Evolutionary conservation across 2,113 vertebrate species (phyloP).

Genomic region (Aythya baeri): DNA sequence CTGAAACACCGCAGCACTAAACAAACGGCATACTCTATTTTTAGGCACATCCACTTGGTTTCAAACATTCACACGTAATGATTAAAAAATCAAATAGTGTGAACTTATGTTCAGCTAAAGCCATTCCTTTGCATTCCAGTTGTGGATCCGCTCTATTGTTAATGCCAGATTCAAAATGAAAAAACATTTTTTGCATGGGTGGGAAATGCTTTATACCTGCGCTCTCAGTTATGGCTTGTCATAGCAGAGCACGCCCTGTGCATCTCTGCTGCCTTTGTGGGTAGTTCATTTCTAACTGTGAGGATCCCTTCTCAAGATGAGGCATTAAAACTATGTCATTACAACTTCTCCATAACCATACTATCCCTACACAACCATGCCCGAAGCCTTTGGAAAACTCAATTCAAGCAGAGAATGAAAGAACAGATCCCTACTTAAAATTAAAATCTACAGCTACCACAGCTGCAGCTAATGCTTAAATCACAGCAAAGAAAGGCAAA

Average conservation of each 20-base stretch:
- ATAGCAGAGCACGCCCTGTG: not conserved
- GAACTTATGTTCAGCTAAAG: not conserved
- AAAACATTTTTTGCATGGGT: not conserved
- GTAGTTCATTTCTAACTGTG: not conserved
- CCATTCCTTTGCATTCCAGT: not conserved
- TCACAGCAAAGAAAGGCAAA: conserved; percentile 15
- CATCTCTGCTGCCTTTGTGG: not conserved
- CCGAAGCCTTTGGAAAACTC: not conserved
- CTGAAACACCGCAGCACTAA: not conserved
- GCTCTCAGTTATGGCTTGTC: not conserved
- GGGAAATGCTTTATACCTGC: not conserved
- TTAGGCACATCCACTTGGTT: not conserved
- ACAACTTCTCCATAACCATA: not conserved
- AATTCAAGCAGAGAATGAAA: not conserved
- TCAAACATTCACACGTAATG: not conserved
- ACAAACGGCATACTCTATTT: not conserved
- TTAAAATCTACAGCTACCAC: not conserved
- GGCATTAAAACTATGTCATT: not conserved
- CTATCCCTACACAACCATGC: not conserved
- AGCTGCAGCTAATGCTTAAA: not conserved
- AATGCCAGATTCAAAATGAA: not conserved
- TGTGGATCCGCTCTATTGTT: not conserved
- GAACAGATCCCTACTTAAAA: not conserved
- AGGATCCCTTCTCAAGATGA: not conserved
- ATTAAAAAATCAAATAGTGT: not conserved